These are phyloP conservation scores for Thereva nobilitata DNA, from an alignment of 2,888 invertebrate species.

Conservation along the genomic window DNA sequence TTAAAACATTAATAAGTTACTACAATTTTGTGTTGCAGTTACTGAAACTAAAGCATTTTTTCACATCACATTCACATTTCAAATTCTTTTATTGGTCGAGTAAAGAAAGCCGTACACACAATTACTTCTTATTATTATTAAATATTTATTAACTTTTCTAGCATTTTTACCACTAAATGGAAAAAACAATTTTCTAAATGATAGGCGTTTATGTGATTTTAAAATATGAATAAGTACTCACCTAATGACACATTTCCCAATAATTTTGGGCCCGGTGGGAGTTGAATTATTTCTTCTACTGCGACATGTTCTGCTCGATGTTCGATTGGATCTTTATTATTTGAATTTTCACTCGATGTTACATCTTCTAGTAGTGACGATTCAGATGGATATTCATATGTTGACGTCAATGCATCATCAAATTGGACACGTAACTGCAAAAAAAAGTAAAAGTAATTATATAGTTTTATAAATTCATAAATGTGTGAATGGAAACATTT, in stretches of 20 bases:
- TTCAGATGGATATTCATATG: conserved; percentile 94
- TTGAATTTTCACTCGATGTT: conserved; percentile 45
- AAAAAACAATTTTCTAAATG: no score
- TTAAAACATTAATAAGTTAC: no score
- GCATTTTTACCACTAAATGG: no score
- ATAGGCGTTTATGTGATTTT: background rate
- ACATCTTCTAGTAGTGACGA: conserved; percentile 74
- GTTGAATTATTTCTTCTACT: conserved; percentile 26
- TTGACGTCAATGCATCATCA: conserved; percentile 83
- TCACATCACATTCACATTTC: no score
- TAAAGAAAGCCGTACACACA: no score
- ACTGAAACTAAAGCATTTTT: no score
- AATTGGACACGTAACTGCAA: conserved; percentile 86
- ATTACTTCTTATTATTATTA: no score
- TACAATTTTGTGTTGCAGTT: no score
- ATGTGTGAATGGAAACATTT: no score
- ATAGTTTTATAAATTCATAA: background rate
- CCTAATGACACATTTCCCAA: conserved; percentile 58
- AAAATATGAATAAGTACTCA: conserved; percentile 44
- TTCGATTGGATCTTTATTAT: conserved; percentile 12
- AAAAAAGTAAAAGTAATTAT: conserved; percentile 45
- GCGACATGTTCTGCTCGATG: conserved; percentile 12
- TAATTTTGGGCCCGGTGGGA: conserved; percentile 47
- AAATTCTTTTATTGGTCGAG: no score
- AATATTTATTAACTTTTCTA: no score